Conservation (phyloP, 2,888 invertebrate species). For the Athrips mouffetella region DNA sequence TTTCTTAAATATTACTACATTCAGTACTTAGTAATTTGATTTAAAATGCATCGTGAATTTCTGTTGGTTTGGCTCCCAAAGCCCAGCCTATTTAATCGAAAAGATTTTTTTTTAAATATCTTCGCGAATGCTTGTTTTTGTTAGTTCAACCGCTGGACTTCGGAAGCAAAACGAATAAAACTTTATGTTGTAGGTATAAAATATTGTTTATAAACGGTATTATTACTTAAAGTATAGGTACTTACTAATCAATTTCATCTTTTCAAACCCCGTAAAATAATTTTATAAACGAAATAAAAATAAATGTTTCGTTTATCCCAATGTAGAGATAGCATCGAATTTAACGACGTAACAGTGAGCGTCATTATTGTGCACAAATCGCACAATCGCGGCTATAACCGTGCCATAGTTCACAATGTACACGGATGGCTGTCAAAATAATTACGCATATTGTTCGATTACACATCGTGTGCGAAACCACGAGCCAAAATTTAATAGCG, state of each 20-base stretch:
- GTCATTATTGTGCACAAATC: background rate
- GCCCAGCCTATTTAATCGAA: too few relatives aligned
- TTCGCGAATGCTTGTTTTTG: too few relatives aligned
- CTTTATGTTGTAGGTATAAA: too few relatives aligned
- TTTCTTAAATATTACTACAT: too few relatives aligned
- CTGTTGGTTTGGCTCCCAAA: too few relatives aligned
- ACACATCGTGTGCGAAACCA: background rate
- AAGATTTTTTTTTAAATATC: too few relatives aligned
- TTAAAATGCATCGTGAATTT: too few relatives aligned
- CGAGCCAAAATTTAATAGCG: background rate
- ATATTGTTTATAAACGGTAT: too few relatives aligned
- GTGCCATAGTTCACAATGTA: constrained; percentile 7
- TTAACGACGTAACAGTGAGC: background rate
- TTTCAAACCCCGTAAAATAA: background rate
- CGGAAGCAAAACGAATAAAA: too few relatives aligned
- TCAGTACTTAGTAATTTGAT: too few relatives aligned
- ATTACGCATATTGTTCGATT: constrained; percentile 23
- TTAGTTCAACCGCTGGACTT: too few relatives aligned
- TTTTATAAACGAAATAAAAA: background rate
- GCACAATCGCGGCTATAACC: background rate
- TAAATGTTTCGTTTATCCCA: background rate
- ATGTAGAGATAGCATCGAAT: constrained; percentile 10
- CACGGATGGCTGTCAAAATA: constrained; percentile 22
- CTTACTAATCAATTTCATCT: background rate
- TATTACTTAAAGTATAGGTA: too few relatives aligned